Base-by-base conservation (phyloP, 2,888 invertebrate species). In the Eristalis tenax region DNA sequence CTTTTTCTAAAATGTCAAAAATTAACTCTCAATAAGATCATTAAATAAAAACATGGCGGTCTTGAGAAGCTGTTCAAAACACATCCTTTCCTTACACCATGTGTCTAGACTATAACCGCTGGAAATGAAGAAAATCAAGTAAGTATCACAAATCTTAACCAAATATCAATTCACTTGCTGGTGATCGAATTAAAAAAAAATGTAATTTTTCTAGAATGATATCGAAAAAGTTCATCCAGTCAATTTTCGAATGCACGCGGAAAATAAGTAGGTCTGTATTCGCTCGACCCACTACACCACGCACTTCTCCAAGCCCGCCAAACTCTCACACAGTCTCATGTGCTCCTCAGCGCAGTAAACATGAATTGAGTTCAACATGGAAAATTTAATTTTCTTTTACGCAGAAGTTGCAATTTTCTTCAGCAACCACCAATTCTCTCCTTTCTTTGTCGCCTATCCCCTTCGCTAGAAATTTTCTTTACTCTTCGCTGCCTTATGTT, bases 351-450 rank as follows among this genome's bases (percentile, higher is more conserved):
- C 28, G 50, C 28, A 76, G 66, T 57, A 73, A 76, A 50, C 75
- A 40, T 69, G 63, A 80, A 87, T 76, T 76, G 83, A 87, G 83
- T 83, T 65, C 83, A 87, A 71, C 83, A 71, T 87, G 87, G 83
- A 76, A 87, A 87, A 87, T 87, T 76, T 40, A 83, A 87, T 87
- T 87, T 87, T 87, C 87, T 83, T 82, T 86, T 82, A 82, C 70
- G 70, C 86, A 86, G 86, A 86, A 86, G 86, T 78, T 83, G 83
- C 73, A 73, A 80, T 87, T 87, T 87, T 83, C 83, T 80, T 83
- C 56, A 57, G 28, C 66, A 59, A 59, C 56, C 76, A 50, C 75
- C 80, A 23, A 26, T 38, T 23, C 57, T 4, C 23, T 10, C 10
- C 63, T 13, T 71, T 11, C 61, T 43, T 10, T 32, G 35, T 13